Evolutionary conservation across 2,888 invertebrate genomes (phyloP), one percentile per base, ranked within the genome.

Genomic region (Volucella inflata): DNA sequence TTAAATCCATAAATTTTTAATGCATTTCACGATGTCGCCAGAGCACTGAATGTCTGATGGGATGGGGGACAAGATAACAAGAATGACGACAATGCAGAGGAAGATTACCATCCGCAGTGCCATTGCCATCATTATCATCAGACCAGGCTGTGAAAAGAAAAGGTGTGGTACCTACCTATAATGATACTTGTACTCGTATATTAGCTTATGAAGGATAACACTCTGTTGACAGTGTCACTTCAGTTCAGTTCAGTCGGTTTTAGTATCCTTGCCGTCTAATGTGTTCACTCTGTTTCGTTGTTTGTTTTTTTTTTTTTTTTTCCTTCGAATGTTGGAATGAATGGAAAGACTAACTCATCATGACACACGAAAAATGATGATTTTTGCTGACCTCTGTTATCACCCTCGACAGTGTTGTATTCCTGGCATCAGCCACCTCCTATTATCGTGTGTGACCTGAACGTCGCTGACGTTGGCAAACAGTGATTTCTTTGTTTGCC

Each of bases 1-100:
- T 82, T 76, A 76, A 82, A 76, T 82, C 71, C 76, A 82, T 82
- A 76, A 50, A 82, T 65, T 82, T 21, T 76, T 76, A 76, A 75
- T 81, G 62, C 70, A 74, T 75, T 75, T 59, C 30, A 30, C 30
- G 6, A 30, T 6, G 30, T 4, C 30, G 10, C 40, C 36, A 12
- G 55, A 8, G 16, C 40, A n/a, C 11, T 53, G 40, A 4, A 11
- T 11, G 11, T 16, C 36, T 53, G n/a, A 11, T 6, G 2, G 51
- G 55, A 44, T 38, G 14, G 62, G 50, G 38, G 50, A 64, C 57
- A 57, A 42, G 57, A 64, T 70, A 62, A 71, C 42, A 17, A 46
- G 16, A 11, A 46, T 76, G 65, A 60, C 59, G 44, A 81, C 57
- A 51, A 40, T 64, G 55, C 46, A 17, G 79, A 48, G 36, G 55